These are phyloP conservation scores for Enteromius fasciolatus DNA, from an alignment of 2,797 vertebrate species.

Conservation along the genomic window DNA sequence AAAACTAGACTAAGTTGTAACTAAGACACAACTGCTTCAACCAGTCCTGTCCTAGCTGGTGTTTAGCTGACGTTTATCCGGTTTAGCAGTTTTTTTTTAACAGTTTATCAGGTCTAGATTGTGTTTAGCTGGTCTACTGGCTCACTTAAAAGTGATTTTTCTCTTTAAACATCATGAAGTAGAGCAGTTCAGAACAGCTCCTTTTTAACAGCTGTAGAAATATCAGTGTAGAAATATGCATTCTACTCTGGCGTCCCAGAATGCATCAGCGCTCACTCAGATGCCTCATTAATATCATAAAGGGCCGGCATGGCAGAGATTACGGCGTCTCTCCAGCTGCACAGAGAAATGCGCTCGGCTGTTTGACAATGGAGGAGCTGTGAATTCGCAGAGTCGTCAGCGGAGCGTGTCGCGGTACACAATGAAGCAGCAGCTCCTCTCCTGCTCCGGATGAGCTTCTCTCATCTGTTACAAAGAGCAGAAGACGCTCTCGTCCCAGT, in stretches of 20 bases:
- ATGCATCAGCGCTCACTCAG: background rate
- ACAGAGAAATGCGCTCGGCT: constrained; percentile 21
- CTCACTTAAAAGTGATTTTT: no score
- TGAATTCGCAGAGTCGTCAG: constrained; percentile 41
- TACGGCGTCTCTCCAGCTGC: constrained; percentile 33
- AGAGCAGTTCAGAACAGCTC: background rate
- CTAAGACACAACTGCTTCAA: no score
- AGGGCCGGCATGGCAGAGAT: constrained; percentile 13
- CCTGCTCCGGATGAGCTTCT: constrained; percentile 27
- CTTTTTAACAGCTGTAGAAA: background rate
- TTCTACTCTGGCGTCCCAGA: background rate
- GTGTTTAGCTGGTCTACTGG: background rate
- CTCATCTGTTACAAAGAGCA: background rate
- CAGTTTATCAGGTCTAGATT: background rate
- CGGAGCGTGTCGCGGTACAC: constrained; percentile 48
- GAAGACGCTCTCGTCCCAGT: background rate
- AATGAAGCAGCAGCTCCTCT: constrained; percentile 54
- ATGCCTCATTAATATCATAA: constrained; percentile 32
- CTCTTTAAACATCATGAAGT: background rate
- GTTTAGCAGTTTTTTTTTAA: no score
- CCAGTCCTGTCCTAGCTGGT: background rate
- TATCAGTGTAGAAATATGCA: background rate
- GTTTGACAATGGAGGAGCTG: constrained; percentile 35
- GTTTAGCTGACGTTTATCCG: no score
- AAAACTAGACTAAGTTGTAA: no score